Base-by-base conservation (phyloP, 1,140 invertebrate genomes). In the Brachionus sp. region DNA sequence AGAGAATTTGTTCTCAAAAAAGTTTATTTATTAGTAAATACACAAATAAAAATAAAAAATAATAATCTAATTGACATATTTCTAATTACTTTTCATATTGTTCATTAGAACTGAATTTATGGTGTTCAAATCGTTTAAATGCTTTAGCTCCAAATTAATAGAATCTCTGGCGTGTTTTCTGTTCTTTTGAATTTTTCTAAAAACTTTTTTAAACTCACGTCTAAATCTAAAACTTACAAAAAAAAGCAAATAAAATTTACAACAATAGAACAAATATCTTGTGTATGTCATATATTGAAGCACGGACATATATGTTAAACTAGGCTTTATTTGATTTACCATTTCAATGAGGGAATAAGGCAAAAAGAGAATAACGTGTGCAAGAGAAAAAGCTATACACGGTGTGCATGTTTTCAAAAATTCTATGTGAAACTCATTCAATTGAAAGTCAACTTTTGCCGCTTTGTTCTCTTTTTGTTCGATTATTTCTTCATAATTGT, bases 341-440 rank as follows among this genome's bases (percentile, higher is more conserved):
- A 66, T 19, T 44, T 80, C 77, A 3, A 80, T 80, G 10, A 80
- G 6, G 0, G 77, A 80, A 44, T 80, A 80, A 25, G 77, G 77
- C 29, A 80, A 62, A 25, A 80, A 62, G n/a, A 80, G 33, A 25
- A 80, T 5, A 3, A 62, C 50, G 25, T 80, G 77, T 5, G 50
- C 42, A 7, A 80, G 39, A 7, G 77, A 80, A 44, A 80, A 80
- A 10, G 77, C 77, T 25, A 80, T 80, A 23, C 77, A 80, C 2
- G 77, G 77, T 44, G 77, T 62, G 25, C 77, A 80, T 23, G 77
- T 80, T 19, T 80, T 80, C 39, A 80, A 35, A 44, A 80, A 80
- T 66, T 80, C 77, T 0, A 37, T 44, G n/a, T 80, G 70, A 33
- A 75, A 75, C 13, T 75, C 70, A 29, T 46, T 75, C 70, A 75